phyloP scores from a whole-genome alignment of 2,797 vertebrate genomes.

The Alfaro cultratus region DNA sequence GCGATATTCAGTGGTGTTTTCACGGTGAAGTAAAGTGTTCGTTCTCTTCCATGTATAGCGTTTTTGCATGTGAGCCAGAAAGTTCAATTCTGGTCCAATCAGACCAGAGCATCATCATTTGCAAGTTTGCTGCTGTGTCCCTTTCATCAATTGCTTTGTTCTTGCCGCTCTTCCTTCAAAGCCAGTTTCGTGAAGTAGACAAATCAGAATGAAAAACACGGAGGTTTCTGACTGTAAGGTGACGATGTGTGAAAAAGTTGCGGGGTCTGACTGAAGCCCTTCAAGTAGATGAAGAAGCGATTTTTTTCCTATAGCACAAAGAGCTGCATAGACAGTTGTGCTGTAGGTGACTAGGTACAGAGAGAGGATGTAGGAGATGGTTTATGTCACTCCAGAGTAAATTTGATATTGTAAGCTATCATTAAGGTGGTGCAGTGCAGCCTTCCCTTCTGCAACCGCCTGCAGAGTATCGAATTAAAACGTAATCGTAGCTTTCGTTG shows the following conservation, averaged over 20 bases:
- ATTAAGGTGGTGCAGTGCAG: constrained; percentile 47
- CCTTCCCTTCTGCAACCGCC: constrained; percentile 30
- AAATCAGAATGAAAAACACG: neutral
- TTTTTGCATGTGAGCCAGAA: neutral
- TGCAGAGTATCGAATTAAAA: constrained; percentile 15
- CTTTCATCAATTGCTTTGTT: neutral
- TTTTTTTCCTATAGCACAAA: neutral
- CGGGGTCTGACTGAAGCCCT: neutral
- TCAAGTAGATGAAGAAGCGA: neutral
- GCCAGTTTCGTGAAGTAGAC: neutral
- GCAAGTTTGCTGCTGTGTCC: neutral
- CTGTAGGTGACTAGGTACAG: neutral
- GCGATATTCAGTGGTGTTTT: neutral
- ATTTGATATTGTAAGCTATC: constrained; percentile 22
- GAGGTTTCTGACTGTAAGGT: neutral
- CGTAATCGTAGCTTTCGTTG: neutral
- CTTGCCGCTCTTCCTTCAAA: neutral
- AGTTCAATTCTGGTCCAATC: neutral
- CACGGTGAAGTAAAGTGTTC: neutral
- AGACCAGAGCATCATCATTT: neutral
- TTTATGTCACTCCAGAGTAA: constrained; percentile 14
- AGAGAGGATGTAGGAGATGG: neutral
- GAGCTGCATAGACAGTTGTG: neutral
- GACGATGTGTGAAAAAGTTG: neutral
- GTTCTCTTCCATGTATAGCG: neutral